These are phyloP conservation scores for Neotoma lepida DNA, from an alignment of 2,113 vertebrate genomes.

Conservation along the genomic window DNA sequence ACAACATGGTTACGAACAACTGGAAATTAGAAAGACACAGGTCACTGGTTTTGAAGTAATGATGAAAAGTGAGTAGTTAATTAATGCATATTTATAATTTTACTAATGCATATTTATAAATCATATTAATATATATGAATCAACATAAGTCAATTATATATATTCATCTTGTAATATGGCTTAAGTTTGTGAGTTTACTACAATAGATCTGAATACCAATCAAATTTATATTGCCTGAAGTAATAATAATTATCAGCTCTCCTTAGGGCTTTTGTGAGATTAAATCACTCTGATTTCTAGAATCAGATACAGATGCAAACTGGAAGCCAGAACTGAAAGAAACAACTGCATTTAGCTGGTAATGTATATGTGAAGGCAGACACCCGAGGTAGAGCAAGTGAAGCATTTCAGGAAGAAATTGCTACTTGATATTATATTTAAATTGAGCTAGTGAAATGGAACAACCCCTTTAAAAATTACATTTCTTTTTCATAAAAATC, in stretches of 20 bases:
- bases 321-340: constrained; percentile 5
- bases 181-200: constrained; percentile 28
- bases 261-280: background rate
- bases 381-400: background rate
- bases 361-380: background rate
- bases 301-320: background rate
- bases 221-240: background rate
- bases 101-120: constrained; percentile 20
- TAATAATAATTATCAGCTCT: background rate
- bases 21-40: constrained; percentile 20
- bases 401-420: background rate
- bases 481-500: background rate
- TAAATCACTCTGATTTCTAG: background rate
- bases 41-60: constrained; percentile 33
- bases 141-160: background rate
- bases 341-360: background rate
- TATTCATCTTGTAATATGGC: constrained; percentile 17
- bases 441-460: constrained; percentile 17
- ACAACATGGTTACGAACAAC: background rate
- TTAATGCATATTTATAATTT: background rate
- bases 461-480: background rate
- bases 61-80: constrained; percentile 2
- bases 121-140: background rate
- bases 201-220: background rate
- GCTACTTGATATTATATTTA: background rate